Percentiles rank a stretch among this genome's conserved stretches.
Conservation (phyloP, 2,888 invertebrate genomes). For the Noctua janthina region DNA sequence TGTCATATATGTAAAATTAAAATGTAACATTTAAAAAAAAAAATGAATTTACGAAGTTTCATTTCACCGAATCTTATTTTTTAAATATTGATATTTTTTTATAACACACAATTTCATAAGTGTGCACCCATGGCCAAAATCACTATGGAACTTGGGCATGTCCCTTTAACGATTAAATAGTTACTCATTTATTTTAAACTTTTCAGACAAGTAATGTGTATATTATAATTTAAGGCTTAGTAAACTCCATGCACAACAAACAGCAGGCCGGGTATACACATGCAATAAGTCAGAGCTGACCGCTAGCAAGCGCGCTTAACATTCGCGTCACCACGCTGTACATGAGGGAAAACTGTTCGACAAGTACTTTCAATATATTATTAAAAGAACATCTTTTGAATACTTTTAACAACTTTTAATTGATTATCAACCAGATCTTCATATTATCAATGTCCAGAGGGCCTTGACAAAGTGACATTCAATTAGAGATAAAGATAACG, state of each 20-base stretch:
- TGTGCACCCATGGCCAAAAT: too few species aligned
- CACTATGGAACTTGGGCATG: too few species aligned
- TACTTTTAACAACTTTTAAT: background rate
- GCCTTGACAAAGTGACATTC: background rate
- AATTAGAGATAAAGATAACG: background rate
- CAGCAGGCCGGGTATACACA: conserved; percentile 5
- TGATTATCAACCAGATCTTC: background rate
- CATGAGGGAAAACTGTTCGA: background rate
- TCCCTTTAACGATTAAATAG: background rate
- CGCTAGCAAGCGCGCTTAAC: conserved; percentile 33
- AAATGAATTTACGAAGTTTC: too few species aligned
- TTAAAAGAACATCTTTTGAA: background rate
- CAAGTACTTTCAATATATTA: background rate
- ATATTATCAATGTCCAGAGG: background rate
- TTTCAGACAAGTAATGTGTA: background rate
- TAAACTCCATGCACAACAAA: conserved; percentile 27
- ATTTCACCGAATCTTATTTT: too few species aligned
- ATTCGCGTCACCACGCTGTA: background rate
- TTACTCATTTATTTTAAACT: background rate
- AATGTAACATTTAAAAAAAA: too few species aligned
- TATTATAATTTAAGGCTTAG: conserved; percentile 18
- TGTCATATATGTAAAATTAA: too few species aligned
- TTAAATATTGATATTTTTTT: too few species aligned
- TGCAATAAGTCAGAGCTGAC: conserved; percentile 32
- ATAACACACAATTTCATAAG: too few species aligned